Base-by-base conservation (phyloP, 2,113 vertebrate species). In the Anolis carolinensis region DNA sequence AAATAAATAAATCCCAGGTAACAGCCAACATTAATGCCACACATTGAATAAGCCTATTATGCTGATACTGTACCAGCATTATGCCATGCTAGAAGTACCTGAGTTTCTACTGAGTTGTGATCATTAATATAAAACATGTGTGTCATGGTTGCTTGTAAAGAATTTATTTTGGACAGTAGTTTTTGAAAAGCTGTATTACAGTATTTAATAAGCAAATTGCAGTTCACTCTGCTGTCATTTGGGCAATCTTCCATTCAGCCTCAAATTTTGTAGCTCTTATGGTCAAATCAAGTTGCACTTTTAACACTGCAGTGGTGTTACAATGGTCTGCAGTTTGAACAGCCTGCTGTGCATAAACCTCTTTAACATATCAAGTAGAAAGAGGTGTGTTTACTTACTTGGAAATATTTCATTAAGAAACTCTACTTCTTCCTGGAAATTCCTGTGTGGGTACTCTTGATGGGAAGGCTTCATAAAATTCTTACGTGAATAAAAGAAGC, bases 401-500 rank as follows among this genome's bases (percentile, higher is more conserved):
- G 98, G 98, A 95, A 99, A 99, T 95, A 99, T 99, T 96, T 99
- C 97, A 93, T 97, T 98, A 94, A 99, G 98, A 96, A 99, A 99
- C 92, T 98, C 98, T 75, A 99, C 98, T 98, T 99, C 98, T 96
- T 99, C 98, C 97, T 99, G 98, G 97, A 99, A 99, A 98, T 99
- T 99, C 95, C 98, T 97, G 96, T 99, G 98, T 97, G 99, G 99
- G 96, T 98, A 99, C 96, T 99, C 98, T 95, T 99, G 99, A 95
- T 99, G 98, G 95, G 98, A 97, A 89, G 98, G 98, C 97, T 99
- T 99, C 98, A 99, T 98, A 94, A 99, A 99, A 96, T 99, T 99
- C 97, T 99, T 99, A 92, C 98, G 98, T 94, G 98, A 99, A 98
- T 99, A 99, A 96, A 99, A 99, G 97, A 99, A 99, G 96, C 99